Conservation (phyloP, 2,113 vertebrate species). For the Callipepla squamata region DNA sequence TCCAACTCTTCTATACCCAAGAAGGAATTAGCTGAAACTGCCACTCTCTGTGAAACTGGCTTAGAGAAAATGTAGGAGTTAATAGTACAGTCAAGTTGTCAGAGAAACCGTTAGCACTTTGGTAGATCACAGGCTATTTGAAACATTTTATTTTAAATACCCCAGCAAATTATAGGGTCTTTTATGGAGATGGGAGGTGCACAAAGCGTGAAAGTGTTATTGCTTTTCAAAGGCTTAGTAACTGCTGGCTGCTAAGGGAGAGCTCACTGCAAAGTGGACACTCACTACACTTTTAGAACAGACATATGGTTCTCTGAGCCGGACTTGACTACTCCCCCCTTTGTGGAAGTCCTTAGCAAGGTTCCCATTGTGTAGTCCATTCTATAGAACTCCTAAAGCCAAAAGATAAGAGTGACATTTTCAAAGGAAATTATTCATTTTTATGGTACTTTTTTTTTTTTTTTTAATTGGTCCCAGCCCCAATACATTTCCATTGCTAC, state of each 20-base stretch:
- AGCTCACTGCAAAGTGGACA: background rate
- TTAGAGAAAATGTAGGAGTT: background rate
- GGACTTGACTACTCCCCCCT: constrained; percentile 30
- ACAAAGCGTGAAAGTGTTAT: constrained; percentile 14
- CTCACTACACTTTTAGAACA: constrained; percentile 20
- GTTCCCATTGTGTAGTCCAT: constrained; percentile 14
- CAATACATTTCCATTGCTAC: background rate
- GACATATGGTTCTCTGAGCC: background rate
- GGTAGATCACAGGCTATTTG: background rate
- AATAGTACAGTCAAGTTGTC: constrained; percentile 24
- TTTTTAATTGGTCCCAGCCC: background rate
- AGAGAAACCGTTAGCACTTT: constrained; percentile 35
- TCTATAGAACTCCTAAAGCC: constrained; percentile 23
- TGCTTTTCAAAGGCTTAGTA: constrained; percentile 17
- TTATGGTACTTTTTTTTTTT: background rate
- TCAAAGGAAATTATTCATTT: constrained; percentile 17
- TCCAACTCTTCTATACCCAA: constrained; percentile 20
- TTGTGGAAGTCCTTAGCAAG: constrained; percentile 47
- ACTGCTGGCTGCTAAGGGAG: background rate
- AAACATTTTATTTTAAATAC: constrained; percentile 45
- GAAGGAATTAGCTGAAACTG: constrained; percentile 52
- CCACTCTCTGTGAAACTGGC: constrained; percentile 31
- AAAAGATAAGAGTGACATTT: constrained; percentile 36
- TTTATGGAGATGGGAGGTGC: background rate
- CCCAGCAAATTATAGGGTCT: background rate